Conservation (phyloP, 2,888 invertebrate species). For the Diaprepes abbreviatus region DNA sequence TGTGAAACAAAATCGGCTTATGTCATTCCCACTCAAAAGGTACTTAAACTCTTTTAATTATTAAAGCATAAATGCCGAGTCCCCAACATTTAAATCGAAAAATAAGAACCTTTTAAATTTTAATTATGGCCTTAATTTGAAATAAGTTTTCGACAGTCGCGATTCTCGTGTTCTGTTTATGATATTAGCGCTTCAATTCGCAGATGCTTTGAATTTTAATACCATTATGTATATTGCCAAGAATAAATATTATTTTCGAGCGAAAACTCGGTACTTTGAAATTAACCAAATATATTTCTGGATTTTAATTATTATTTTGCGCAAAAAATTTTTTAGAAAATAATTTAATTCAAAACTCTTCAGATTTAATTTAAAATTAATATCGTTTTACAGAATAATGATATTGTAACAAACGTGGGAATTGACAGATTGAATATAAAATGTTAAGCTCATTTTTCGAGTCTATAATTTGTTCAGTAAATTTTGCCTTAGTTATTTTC, state of each 20-base stretch:
- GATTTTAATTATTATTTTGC: not conserved
- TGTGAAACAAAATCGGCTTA: constrained; percentile 24
- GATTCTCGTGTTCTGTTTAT: constrained; percentile 11
- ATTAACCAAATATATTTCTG: not conserved
- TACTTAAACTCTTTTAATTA: constrained; percentile 33
- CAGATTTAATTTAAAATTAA: no score
- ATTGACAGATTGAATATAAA: no score
- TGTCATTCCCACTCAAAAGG: constrained; percentile 28
- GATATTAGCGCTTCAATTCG: constrained; percentile 17
- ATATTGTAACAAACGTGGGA: no score
- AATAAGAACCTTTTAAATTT: constrained; percentile 31
- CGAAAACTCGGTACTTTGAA: not conserved
- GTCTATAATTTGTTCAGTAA: no score
- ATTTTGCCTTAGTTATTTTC: no score
- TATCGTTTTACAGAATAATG: no score
- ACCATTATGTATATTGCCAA: constrained; percentile 13
- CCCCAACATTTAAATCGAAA: constrained; percentile 19
- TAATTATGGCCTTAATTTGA: constrained; percentile 31
- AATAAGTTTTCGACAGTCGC: constrained; percentile 17
- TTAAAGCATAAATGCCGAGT: constrained; percentile 34
- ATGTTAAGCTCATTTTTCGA: no score
- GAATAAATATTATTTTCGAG: constrained; percentile 12
- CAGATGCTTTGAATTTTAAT: constrained; percentile 13
- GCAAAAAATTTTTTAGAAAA: not conserved
- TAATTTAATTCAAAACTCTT: no score